Evolutionary conservation across 2,888 invertebrate species (phyloP).

Genomic region (Trachelus tabidus): DNA sequence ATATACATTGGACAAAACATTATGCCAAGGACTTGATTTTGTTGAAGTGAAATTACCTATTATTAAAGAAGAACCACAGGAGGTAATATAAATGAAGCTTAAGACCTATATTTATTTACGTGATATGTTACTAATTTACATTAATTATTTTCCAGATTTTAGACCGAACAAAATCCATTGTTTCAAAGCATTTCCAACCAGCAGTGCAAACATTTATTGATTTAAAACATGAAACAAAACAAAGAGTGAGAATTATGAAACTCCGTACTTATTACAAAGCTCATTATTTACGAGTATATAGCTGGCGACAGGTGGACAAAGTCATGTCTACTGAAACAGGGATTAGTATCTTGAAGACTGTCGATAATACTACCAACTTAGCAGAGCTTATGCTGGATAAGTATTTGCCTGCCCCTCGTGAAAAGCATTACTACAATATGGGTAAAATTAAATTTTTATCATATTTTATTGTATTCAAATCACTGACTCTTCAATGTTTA

Average conservation of each 20-base stretch:
- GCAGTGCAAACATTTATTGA: slow-evolving; percentile 52
- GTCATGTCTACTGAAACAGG: slow-evolving; percentile 78
- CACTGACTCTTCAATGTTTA: slow-evolving; percentile 13
- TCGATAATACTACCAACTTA: slow-evolving; percentile 76
- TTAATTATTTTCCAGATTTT: slow-evolving; percentile 46
- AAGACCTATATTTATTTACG: background rate
- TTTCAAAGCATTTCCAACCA: slow-evolving; percentile 47
- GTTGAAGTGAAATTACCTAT: slow-evolving; percentile 75
- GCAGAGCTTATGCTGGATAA: slow-evolving; percentile 81
- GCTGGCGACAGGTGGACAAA: slow-evolving; percentile 79
- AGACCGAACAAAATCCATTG: slow-evolving; percentile 56
- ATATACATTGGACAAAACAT: slow-evolving; percentile 72
- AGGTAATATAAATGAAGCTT: slow-evolving; percentile 39
- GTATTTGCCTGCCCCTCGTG: slow-evolving; percentile 74
- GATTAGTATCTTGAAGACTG: slow-evolving; percentile 75
- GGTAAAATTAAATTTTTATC: slow-evolving; percentile 41
- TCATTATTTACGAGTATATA: slow-evolving; percentile 75
- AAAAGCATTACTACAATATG: slow-evolving; percentile 69
- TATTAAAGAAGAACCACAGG: slow-evolving; percentile 72
- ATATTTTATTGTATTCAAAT: slow-evolving; percentile 16
- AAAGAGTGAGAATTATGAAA: slow-evolving; percentile 49
- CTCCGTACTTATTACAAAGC: slow-evolving; percentile 67
- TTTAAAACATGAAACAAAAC: slow-evolving; percentile 50
- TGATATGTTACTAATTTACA: background rate
- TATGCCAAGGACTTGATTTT: slow-evolving; percentile 76